Evolutionary conservation across 2,797 vertebrate species (phyloP), one percentile per base, ranked within the genome.

Genomic region (Esox masquinongy): DNA sequence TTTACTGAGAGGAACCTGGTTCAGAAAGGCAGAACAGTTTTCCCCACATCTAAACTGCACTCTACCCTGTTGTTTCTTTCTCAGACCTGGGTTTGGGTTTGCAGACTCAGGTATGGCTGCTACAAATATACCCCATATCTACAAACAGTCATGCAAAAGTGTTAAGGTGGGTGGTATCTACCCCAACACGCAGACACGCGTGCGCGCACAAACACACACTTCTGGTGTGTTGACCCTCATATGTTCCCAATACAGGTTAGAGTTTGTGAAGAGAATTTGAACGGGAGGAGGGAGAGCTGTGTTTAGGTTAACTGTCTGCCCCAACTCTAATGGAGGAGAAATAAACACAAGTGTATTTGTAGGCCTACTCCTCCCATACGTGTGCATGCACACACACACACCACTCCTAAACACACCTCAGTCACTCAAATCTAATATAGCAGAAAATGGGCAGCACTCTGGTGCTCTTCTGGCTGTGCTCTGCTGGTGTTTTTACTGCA

Each of bases 271-370:
- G 50, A 26, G 22, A 53, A 22, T 9, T 2, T 1, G 49, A 16
- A 19, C 7, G n/a, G 39, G 64, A 17, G 43, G 26, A 50, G 16
- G 50, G 63, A 70, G 75, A 49, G 6, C 19, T 80, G 81, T 91
- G 88, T 93, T 93, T 90, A 89, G 86, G 86, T 92, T 93, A 89
- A 92, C 90, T 78, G 87, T 90, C 89, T 87, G 89, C 90, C 89
- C 82, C 89, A 81, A 86, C 86, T 84, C 85, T 91, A 93, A 94
- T 93, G 88, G 89, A 90, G 88, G 85, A 92, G 90, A 93, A 95
- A 94, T 94, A 94, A 94, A 56, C 53, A 11, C 53, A 3, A 2
- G 53, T 56, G n/a, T 56, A 16, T 56, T 22, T 56, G 53, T 56
- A 56, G n/a, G 8, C 53, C 8, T n/a, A 22, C 53, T 22, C n/a